These are phyloP conservation scores for Sepioteuthis lessoniana DNA, from an alignment of 2,888 invertebrate species.

Conservation along the genomic window DNA sequence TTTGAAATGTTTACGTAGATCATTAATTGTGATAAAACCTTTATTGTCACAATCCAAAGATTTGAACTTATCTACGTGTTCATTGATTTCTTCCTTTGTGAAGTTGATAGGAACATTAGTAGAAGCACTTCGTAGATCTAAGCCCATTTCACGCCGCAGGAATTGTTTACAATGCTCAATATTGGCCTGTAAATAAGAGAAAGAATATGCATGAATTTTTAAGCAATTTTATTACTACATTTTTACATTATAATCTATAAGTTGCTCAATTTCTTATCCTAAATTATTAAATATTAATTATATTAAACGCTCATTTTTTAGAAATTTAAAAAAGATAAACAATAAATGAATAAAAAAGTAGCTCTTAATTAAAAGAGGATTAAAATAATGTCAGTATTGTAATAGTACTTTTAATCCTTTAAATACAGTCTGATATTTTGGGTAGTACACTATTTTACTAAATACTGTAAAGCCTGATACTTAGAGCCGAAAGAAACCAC, in stretches of 20 bases:
- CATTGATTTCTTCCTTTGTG: conserved; percentile 92
- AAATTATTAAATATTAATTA: not conserved
- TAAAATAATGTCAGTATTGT: too few relatives aligned
- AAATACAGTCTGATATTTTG: too few relatives aligned
- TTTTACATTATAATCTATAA: not conserved
- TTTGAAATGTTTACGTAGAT: conserved; percentile 95
- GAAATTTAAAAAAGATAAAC: too few relatives aligned
- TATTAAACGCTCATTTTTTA: not conserved
- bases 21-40: conserved; percentile 98
- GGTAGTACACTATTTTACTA: too few relatives aligned
- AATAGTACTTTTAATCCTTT: too few relatives aligned
- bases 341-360: too few relatives aligned
- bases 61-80: conserved; percentile 95
- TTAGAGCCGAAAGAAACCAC: too few relatives aligned
- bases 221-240: not conserved
- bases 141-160: conserved; percentile 96
- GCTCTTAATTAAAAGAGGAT: too few relatives aligned
- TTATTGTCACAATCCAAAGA: conserved; percentile 95
- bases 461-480: too few relatives aligned
- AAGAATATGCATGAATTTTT: not conserved
- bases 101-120: conserved; percentile 92
- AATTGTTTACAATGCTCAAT: conserved; percentile 87
- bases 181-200: conserved; percentile 81
- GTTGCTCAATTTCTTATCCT: not conserved
- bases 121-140: conserved; percentile 90